Base-by-base conservation (phyloP, 2,888 invertebrate species). In the Athripsodes cinereus region DNA sequence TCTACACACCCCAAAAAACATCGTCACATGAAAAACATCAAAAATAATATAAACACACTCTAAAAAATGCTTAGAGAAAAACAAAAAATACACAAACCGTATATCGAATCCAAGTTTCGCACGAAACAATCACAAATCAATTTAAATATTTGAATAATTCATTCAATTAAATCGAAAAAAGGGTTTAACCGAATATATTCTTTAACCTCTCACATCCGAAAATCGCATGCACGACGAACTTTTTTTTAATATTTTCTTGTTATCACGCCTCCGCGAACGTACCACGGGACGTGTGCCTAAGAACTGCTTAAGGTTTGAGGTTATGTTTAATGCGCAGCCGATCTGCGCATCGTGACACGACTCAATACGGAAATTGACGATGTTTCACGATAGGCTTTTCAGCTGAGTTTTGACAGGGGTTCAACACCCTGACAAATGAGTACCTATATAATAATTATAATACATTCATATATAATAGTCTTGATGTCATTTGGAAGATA, bases 241-340 rank as follows among this genome's bases (percentile, higher is more conserved):
- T 40, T 40, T 40, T 40, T 40, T 13, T 16, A 40, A 40, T n/a
- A 40, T 8, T n/a, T 16, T 16, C 8, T 40, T 40, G 3, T 3
- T 8, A 3, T 8, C 40, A 3, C 13, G 5, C 40, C 44, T n/a
- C 44, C 21, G 52, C 59, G 53, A 49, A 40, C 53, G 48, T 21
- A 40, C 58, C 19, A 44, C 47, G 48, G 50, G 58, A 53, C 55
- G 53, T 52, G 47, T 56, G 60, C 50, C 56, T 48, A 55, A 56
- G 53, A 53, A 62, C 62, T 62, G 62, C 56, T 53, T 31, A 19
- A 10, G 16, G 47, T 48, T 49, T 31, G 50, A 53, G 52, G 47
- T 57, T 52, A 46, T 26, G 56, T 44, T 18, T 22, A 34, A 19
- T 58, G 58, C 61, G 61, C 61, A 61, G 40, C 21, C 40, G 44